A percentile compares a stretch with the other conserved stretches of the same genome.
Evolutionary conservation across 92 coral and sea anemone species (phyloP).

Genomic region (Siderastrea siderea): DNA sequence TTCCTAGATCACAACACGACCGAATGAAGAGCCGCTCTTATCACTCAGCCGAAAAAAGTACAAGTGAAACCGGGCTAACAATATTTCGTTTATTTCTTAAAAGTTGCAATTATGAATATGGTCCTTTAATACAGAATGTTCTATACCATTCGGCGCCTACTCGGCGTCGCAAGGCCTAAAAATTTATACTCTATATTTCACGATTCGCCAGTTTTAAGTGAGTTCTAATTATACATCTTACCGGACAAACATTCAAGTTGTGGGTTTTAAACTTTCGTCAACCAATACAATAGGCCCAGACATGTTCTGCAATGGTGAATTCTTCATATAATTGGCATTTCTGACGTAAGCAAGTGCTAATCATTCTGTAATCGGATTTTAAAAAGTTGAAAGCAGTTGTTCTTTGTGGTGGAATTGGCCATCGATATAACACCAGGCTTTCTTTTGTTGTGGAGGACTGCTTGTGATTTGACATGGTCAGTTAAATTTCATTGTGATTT

Average conservation of each 20-base stretch:
- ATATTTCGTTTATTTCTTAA: neutral
- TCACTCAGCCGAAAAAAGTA: constrained; percentile 16
- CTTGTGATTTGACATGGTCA: constrained; percentile 17
- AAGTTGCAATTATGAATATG: constrained; percentile 15
- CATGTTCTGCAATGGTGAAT: constrained; percentile 3
- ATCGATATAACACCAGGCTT: neutral
- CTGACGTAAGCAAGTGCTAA: constrained; percentile 29
- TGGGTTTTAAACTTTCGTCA: constrained; percentile 15
- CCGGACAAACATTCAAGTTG: neutral
- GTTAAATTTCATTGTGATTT: constrained; percentile 17
- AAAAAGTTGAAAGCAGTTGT: neutral
- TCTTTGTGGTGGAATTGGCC: neutral
- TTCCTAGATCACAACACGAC: neutral
- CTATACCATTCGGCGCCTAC: constrained; percentile 11
- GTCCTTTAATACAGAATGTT: neutral
- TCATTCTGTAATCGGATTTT: neutral
- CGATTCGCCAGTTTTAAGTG: neutral
- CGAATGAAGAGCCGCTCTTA: neutral
- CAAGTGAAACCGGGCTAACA: neutral
- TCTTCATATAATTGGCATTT: constrained; percentile 20
- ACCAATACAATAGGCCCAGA: constrained; percentile 4
- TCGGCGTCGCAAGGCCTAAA: neutral
- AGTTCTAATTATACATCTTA: neutral
- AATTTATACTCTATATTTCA: neutral
- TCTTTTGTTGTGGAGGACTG: constrained; percentile 2